Evolutionary conservation across 2,797 vertebrate genomes (phyloP).

Genomic region (Gambelia wislizenii): DNA sequence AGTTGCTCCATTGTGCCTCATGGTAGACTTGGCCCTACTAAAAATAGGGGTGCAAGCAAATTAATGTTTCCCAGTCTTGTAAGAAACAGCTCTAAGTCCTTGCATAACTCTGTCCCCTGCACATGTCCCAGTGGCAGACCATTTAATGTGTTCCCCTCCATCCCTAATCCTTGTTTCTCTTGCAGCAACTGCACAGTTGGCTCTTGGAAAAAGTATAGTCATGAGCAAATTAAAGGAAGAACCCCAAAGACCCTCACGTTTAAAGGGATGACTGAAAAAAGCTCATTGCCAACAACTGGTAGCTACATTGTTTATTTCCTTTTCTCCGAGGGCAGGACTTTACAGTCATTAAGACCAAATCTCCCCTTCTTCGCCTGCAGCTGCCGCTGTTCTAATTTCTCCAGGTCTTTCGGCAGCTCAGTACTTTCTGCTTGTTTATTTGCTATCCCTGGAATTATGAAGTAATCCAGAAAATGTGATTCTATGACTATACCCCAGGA

Average conservation of each 20-base stretch:
- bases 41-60: background rate
- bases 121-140: background rate
- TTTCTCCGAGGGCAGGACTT: conserved; percentile 31
- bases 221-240: background rate
- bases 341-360: conserved; percentile 24
- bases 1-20: background rate
- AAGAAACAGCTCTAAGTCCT: background rate
- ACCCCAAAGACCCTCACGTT: background rate
- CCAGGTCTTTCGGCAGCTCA: background rate
- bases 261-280: background rate
- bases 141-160: background rate
- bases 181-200: background rate
- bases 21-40: background rate
- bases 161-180: background rate
- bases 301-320: conserved; percentile 27
- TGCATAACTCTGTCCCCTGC: background rate
- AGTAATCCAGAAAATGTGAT: conserved; percentile 31
- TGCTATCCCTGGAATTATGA: conserved; percentile 23
- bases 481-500: conserved; percentile 10
- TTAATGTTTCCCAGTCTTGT: background rate
- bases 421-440: conserved; percentile 9
- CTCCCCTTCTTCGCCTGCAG: conserved; percentile 15
- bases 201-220: background rate
- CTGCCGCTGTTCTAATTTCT: background rate
- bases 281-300: background rate